Percentiles rank a stretch among this genome's conserved stretches.
phyloP scores from a whole-genome alignment of 2,113 vertebrate species.

The Pogona vitticeps region DNA sequence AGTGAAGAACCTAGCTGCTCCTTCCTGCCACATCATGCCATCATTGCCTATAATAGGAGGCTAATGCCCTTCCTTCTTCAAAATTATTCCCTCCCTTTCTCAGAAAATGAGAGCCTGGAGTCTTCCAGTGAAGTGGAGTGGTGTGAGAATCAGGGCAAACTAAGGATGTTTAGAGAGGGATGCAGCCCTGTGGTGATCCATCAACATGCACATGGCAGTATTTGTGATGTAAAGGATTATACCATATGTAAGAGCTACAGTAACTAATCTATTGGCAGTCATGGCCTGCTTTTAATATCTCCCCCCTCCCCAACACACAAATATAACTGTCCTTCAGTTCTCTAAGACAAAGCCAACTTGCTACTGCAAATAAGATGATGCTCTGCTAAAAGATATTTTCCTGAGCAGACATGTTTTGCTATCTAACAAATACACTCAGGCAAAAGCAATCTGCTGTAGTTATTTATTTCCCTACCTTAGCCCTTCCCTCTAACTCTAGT shows the following conservation, averaged over 20 bases:
- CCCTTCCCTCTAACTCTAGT: neutral
- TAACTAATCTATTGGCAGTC: neutral
- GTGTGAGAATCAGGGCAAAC: too few species aligned
- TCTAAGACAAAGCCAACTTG: rapidly evolving
- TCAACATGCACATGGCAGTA: neutral
- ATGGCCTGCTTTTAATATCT: neutral
- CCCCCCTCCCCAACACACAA: too few species aligned
- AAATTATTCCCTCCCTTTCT: too few species aligned
- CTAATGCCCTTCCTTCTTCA: too few species aligned
- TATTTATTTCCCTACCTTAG: neutral
- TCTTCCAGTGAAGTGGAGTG: too few species aligned
- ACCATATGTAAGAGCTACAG: neutral
- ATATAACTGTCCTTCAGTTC: neutral
- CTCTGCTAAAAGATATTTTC: conserved; percentile 2
- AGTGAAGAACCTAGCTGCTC: too few species aligned
- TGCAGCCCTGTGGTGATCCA: neutral
- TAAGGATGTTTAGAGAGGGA: neutral
- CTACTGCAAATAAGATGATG: neutral
- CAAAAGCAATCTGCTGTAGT: conserved; percentile 44
- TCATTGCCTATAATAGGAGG: too few species aligned
- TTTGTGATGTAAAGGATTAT: neutral
- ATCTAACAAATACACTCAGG: conserved; percentile 11
- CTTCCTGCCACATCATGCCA: too few species aligned
- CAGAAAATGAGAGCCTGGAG: too few species aligned
- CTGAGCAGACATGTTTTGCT: neutral